Conservation (phyloP, 2,888 invertebrate species). For the Cryptophagus acutangulus region DNA sequence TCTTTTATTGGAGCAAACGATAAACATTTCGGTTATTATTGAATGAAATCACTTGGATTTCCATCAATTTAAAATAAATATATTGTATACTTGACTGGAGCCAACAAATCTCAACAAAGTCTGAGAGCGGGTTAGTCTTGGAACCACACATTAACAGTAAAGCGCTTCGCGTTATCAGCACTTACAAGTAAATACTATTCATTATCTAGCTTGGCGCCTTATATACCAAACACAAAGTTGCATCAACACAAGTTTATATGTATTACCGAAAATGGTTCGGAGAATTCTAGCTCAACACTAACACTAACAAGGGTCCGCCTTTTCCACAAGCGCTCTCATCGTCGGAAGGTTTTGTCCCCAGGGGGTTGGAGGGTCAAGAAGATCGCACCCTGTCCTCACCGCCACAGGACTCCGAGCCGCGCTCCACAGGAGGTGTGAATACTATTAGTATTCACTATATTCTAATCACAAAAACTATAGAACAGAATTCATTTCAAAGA, state of each 20-base stretch:
- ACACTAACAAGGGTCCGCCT: background rate
- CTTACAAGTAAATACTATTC: constrained; percentile 21
- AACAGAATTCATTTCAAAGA: too few relatives aligned
- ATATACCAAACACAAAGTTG: too few relatives aligned
- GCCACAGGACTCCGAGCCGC: constrained; percentile 20
- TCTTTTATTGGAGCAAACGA: too few relatives aligned
- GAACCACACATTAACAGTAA: constrained; percentile 22
- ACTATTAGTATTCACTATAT: too few relatives aligned
- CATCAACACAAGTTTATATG: constrained; percentile 10
- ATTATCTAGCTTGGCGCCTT: constrained; percentile 24
- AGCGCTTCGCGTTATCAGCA: constrained; percentile 19
- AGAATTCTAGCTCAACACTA: background rate
- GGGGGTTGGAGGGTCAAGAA: constrained; percentile 23
- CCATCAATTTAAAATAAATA: too few relatives aligned
- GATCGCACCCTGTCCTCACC: constrained; percentile 25
- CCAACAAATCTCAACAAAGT: constrained; percentile 8
- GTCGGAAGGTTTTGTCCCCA: constrained; percentile 7
- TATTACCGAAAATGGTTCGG: background rate
- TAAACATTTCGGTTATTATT: too few relatives aligned
- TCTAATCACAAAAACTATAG: too few relatives aligned
- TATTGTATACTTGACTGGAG: too few relatives aligned
- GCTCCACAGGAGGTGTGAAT: constrained; percentile 26
- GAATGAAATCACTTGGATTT: too few relatives aligned
- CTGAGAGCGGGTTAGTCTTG: constrained; percentile 14
- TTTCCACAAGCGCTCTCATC: background rate